Base-by-base conservation (phyloP, 2,113 vertebrate genomes). In the Rhagologus leucostigma region DNA sequence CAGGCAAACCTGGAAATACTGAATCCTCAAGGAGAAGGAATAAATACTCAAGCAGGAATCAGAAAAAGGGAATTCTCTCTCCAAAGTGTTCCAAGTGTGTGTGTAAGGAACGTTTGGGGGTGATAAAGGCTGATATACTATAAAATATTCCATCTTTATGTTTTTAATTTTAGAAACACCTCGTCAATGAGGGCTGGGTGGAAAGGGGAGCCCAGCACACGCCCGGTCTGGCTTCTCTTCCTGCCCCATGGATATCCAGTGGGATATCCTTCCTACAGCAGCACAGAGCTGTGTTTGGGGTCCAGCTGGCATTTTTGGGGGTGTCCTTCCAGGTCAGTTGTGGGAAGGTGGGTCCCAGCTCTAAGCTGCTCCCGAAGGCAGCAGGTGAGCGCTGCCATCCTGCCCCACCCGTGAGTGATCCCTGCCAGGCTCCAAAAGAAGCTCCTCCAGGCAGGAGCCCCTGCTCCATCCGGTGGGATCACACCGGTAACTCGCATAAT, bases 41-140 rank as follows among this genome's bases (percentile, higher is more conserved):
- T 23, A 55, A 87, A 62, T 16, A 52, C 16, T 2, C 16, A 10
- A 26, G 56, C 39, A 90, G 42, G 30, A 47, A 46, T 84, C 44
- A 64, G 60, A 74, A 56, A 81, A 84, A 63, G 67, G 19, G 29
- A 67, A 46, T 83, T 71, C 16, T 79, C 62, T 57, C 53, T 41
- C 33, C 52, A 2, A 24, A 7, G 57, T 10, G 22, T 13, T 42
- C 2, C 1, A 44, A 57, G 10, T 1, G 24, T 17, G 24, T 15
- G 39, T 4, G 10, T 32, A 55, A 65, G 39, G 70, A 67, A 26
- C 30, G 14, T 21, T 29, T 41, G 37, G 46, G 77, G 55, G 35
- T 26, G 13, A 37, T 6, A 71, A 37, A 81, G 29, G 69, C 35
- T 55, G 78, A 27, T 7, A 3, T 0, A 32, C 4, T 6, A 30